Conservation (phyloP, 2,888 invertebrate genomes). For the Galerucella calmariensis region DNA sequence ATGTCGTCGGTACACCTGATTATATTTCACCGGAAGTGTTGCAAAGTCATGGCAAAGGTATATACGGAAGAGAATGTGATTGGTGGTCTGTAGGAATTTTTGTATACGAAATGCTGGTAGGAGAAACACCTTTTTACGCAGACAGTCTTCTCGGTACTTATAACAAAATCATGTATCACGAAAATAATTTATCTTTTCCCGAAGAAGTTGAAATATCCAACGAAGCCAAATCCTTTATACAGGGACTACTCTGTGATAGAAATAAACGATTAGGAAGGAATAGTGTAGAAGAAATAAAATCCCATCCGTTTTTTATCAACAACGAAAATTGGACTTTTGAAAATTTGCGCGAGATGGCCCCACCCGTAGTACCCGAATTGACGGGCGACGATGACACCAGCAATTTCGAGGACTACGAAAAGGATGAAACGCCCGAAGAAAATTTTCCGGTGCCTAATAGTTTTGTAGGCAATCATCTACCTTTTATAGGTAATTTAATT, state of each 20-base stretch:
- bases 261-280: slow-evolving; percentile 68
- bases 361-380: slow-evolving; percentile 97
- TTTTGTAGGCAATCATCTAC: slow-evolving; percentile 97
- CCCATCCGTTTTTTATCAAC: slow-evolving; percentile 94
- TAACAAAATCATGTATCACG: slow-evolving; percentile 99
- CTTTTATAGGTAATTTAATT: slow-evolving; percentile 71
- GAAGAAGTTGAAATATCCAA: slow-evolving; percentile 94
- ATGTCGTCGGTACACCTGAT: slow-evolving; percentile 99
- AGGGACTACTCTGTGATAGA: slow-evolving; percentile 93
- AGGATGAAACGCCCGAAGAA: slow-evolving; percentile 92
- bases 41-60: slow-evolving; percentile 87
- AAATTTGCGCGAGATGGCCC: slow-evolving; percentile 91
- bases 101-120: slow-evolving; percentile 98
- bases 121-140: slow-evolving; percentile 99
- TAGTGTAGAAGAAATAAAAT: slow-evolving; percentile 94
- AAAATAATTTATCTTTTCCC: slow-evolving; percentile 94
- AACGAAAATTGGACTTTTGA: slow-evolving; percentile 99
- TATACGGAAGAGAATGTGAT: slow-evolving; percentile 97
- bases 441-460: slow-evolving; percentile 96
- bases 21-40: slow-evolving; percentile 99
- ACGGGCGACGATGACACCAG: slow-evolving; percentile 97
- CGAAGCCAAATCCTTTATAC: slow-evolving; percentile 88
- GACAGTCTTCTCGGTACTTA: slow-evolving; percentile 97
- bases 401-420: slow-evolving; percentile 98
- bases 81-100: slow-evolving; percentile 99